phyloP scores from a whole-genome alignment of 2,888 invertebrate species.

The Drosophila mettleri region DNA sequence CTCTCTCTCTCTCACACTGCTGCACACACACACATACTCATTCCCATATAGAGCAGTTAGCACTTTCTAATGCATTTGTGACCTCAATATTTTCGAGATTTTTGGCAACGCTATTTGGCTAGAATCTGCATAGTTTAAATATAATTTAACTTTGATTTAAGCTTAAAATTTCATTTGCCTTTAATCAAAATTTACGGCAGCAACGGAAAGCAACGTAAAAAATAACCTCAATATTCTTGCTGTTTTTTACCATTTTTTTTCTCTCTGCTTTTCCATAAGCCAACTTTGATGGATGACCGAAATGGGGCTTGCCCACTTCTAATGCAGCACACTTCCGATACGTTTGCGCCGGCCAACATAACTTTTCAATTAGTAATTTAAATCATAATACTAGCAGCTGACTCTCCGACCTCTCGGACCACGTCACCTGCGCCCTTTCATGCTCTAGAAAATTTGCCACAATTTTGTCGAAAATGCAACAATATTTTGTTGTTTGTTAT shows the following conservation, averaged over 20 bases:
- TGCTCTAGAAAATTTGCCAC: slow-evolving; percentile 31
- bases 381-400: slow-evolving; percentile 47
- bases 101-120: slow-evolving; percentile 50
- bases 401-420: background rate
- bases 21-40: slow-evolving; percentile 1
- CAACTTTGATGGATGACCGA: slow-evolving; percentile 59
- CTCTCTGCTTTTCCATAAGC: slow-evolving; percentile 2
- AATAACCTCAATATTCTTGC: background rate
- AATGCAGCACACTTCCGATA: background rate
- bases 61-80: slow-evolving; percentile 69
- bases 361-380: slow-evolving; percentile 72
- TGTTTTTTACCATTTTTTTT: background rate
- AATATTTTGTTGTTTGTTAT: slow-evolving; percentile 33
- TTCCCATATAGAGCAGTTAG: slow-evolving; percentile 36
- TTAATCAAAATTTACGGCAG: slow-evolving; percentile 1
- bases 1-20: background rate
- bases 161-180: slow-evolving; percentile 11
- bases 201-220: background rate
- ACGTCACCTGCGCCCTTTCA: background rate
- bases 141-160: slow-evolving; percentile 26
- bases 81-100: slow-evolving; percentile 52
- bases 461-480: slow-evolving; percentile 53
- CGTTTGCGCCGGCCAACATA: slow-evolving; percentile 12
- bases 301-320: background rate
- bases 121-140: slow-evolving; percentile 40